Base-by-base conservation (phyloP, 1,140 invertebrate genomes). In the Brachionus asplanchnoidis region DNA sequence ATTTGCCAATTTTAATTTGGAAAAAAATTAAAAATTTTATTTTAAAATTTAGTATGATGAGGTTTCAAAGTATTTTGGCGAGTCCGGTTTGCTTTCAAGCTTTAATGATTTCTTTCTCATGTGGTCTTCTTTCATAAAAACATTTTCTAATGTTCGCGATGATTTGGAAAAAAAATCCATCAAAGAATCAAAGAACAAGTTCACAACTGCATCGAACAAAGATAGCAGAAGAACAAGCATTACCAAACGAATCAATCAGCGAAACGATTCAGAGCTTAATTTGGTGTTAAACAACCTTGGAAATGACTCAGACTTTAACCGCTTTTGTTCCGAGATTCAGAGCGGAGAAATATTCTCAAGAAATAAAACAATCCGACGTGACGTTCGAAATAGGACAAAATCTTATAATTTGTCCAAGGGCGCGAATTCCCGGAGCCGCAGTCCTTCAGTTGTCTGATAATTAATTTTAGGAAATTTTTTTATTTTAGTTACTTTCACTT, bases 91-190 rank as follows among this genome's bases (percentile, higher is more conserved):
- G 6, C 20, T 46, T 50, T 14, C 40, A 23, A 28, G 9, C 11
- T 77, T 77, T 23, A 77, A 77, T 77, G 73, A 77, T 50, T 77
- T 77, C 50, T 77, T 77, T 28, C n/a, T 77, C 4, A 23, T 77
- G 11, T 77, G 73, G 73, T 77, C 73, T 8, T 28, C 73, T 12
- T 77, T 77, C 14, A 77, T 77, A 50, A 77, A 77, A 77, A n/a
- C 73, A 77, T 77, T 77, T 12, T 23, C 73, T 5, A 77, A 26
- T 26, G 44, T 50, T 9, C 17, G 73, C 11, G 44, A 77, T 50
- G 42, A 77, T 14, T 50, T 77, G 23, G 73, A 77, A 50, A 50
- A 77, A 77, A 28, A 50, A 50, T 26, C 73, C 9, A 23, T 50
- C 20, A 77, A 77, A 77, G 44, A 77, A 77, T 50, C 40, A 46